A percentile compares a stretch with the other conserved stretches of the same genome.
Evolutionary conservation across 2,113 vertebrate genomes (phyloP).

Genomic region (Sprattus sprattus): DNA sequence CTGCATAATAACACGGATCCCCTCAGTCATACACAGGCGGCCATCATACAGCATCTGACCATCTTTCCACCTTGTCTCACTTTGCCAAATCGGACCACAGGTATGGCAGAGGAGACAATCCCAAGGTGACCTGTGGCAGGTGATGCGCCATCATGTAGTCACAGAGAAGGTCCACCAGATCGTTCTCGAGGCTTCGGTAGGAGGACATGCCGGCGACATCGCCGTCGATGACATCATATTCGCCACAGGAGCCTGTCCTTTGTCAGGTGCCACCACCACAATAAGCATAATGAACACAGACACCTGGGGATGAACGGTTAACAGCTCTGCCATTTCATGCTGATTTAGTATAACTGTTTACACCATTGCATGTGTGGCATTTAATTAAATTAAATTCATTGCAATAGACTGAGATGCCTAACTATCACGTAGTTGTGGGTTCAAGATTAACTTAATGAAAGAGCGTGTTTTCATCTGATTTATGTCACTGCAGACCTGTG

Average conservation of each 20-base stretch:
- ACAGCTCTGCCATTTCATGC: background rate
- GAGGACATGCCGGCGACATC: constrained; percentile 68
- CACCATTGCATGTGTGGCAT: background rate
- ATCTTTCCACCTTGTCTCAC: background rate
- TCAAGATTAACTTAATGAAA: background rate
- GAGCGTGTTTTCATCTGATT: background rate
- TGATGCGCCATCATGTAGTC: constrained; percentile 61
- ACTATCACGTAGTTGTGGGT: background rate
- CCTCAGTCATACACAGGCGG: background rate
- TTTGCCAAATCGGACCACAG: constrained; percentile 49
- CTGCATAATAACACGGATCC: background rate
- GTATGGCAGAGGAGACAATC: constrained; percentile 69
- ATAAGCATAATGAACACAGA: background rate
- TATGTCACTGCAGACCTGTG: constrained; percentile 56
- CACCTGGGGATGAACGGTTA: background rate
- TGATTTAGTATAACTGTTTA: background rate
- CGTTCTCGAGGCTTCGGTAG: constrained; percentile 67
- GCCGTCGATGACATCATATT: constrained; percentile 69
- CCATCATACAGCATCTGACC: background rate
- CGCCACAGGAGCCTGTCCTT: constrained; percentile 55
- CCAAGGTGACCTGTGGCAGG: constrained; percentile 65
- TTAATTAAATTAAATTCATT: too few relatives aligned
- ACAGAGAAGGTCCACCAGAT: constrained; percentile 63
- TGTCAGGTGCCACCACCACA: constrained; percentile 48
- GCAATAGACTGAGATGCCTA: background rate